phyloP scores from a whole-genome alignment of 2,797 vertebrate genomes.

The Hydrolagus colliei region DNA sequence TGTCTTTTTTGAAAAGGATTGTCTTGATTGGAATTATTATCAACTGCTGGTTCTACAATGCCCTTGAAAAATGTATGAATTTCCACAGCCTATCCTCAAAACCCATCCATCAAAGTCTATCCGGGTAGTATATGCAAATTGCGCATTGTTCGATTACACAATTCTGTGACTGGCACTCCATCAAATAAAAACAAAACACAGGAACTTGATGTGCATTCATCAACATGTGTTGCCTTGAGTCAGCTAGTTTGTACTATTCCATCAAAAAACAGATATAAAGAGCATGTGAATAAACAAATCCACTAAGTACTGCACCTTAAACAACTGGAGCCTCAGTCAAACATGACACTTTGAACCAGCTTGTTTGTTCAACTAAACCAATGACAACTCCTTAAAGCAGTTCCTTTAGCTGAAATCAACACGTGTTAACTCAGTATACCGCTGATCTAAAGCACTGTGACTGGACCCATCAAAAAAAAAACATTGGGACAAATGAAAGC shows the following conservation, averaged over 20 bases:
- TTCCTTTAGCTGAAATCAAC: too few relatives aligned
- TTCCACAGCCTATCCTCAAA: conserved; percentile 2
- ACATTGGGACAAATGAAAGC: too few relatives aligned
- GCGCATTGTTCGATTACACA: not conserved
- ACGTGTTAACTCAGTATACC: too few relatives aligned
- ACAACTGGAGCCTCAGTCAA: too few relatives aligned
- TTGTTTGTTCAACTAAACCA: too few relatives aligned
- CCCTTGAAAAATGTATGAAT: conserved; percentile 13
- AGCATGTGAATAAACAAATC: not conserved
- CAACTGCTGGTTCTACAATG: not conserved
- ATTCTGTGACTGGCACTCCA: not conserved
- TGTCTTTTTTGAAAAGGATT: not conserved
- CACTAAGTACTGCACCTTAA: not conserved
- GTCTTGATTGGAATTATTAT: not conserved
- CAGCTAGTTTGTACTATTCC: not conserved
- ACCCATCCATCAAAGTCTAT: conserved; percentile 1
- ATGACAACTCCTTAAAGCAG: too few relatives aligned
- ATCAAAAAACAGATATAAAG: not conserved
- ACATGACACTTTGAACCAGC: too few relatives aligned
- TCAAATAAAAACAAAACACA: not conserved
- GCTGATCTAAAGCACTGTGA: too few relatives aligned
- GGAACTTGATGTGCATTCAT: conserved; percentile 4
- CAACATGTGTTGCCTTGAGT: not conserved
- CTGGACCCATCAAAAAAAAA: too few relatives aligned
- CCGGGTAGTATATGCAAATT: not conserved